A percentile compares a stretch with the other conserved stretches of the same genome.
Conservation (phyloP, 2,888 invertebrate species). For the Dermolepida albohirtum region DNA sequence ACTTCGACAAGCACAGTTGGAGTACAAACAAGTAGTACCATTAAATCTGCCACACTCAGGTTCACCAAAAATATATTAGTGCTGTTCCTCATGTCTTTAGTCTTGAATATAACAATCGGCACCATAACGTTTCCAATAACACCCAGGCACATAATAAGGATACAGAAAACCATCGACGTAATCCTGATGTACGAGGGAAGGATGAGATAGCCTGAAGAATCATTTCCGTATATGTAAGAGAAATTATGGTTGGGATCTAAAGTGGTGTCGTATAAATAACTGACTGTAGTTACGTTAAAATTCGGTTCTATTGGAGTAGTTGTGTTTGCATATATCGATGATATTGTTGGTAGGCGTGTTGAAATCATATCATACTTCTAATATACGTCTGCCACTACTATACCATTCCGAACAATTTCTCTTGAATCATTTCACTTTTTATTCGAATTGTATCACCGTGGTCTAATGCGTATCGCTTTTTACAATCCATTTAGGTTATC, state of each 20-base stretch:
- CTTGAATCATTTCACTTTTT: slow-evolving; percentile 11
- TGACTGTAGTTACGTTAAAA: slow-evolving; percentile 52
- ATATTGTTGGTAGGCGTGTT: slow-evolving; percentile 53
- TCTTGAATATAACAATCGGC: slow-evolving; percentile 90
- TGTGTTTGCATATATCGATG: slow-evolving; percentile 47
- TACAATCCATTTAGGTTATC: slow-evolving; percentile 26
- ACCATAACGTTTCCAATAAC: slow-evolving; percentile 94
- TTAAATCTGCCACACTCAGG: slow-evolving; percentile 90
- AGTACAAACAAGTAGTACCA: slow-evolving; percentile 91
- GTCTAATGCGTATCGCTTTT: neutral
- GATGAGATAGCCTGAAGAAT: slow-evolving; percentile 60
- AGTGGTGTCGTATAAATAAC: slow-evolving; percentile 55
- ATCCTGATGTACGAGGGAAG: slow-evolving; percentile 88
- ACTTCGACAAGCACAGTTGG: slow-evolving; percentile 95
- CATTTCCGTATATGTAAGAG: slow-evolving; percentile 38
- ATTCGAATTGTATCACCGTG: slow-evolving; percentile 19
- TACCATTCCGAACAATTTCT: slow-evolving; percentile 27
- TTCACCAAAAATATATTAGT: slow-evolving; percentile 96
- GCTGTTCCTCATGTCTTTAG: slow-evolving; percentile 94
- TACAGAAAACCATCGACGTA: slow-evolving; percentile 89
- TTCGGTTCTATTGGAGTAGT: slow-evolving; percentile 51
- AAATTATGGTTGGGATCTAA: slow-evolving; percentile 30
- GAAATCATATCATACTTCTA: slow-evolving; percentile 62
- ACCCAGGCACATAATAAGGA: slow-evolving; percentile 88
- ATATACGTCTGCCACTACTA: slow-evolving; percentile 16